Percentiles rank a stretch among this genome's conserved stretches.
These are phyloP conservation scores for Ispidina lecontei DNA, from an alignment of 2,797 vertebrate species.

Conservation along the genomic window DNA sequence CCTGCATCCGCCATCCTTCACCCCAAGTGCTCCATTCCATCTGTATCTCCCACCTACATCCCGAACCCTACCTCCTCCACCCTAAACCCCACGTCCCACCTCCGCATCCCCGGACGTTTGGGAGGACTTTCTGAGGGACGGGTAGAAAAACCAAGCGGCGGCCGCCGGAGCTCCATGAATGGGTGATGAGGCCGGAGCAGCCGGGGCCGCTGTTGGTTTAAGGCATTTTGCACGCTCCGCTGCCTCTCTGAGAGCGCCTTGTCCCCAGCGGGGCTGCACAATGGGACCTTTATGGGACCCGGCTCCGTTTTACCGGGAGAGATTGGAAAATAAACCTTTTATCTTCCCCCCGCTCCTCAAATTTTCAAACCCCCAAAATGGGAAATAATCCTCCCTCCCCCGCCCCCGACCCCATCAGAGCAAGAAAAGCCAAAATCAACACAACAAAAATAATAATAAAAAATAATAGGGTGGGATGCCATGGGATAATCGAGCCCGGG, in stretches of 20 bases:
- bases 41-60: accelerated
- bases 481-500: neutral
- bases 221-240: slow-evolving; percentile 92
- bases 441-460: too few species aligned
- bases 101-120: too few species aligned
- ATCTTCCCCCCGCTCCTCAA: neutral
- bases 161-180: slow-evolving; percentile 65
- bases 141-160: neutral
- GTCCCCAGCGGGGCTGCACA: slow-evolving; percentile 82
- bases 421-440: neutral
- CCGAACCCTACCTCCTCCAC: neutral
- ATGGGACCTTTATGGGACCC: slow-evolving; percentile 76
- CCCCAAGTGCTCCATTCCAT: too few species aligned
- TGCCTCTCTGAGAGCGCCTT: slow-evolving; percentile 89
- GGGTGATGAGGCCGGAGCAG: slow-evolving; percentile 57
- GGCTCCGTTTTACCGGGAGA: accelerated
- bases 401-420: neutral
- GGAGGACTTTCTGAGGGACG: neutral
- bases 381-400: neutral
- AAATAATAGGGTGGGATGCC: neutral
- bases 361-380: accelerated
- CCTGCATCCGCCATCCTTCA: neutral
- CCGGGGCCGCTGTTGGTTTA: slow-evolving; percentile 94
- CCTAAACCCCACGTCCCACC: neutral
- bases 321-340: neutral